Evolutionary conservation across 2,888 invertebrate genomes (phyloP).

Genomic region (Ormyrus nitidulus): DNA sequence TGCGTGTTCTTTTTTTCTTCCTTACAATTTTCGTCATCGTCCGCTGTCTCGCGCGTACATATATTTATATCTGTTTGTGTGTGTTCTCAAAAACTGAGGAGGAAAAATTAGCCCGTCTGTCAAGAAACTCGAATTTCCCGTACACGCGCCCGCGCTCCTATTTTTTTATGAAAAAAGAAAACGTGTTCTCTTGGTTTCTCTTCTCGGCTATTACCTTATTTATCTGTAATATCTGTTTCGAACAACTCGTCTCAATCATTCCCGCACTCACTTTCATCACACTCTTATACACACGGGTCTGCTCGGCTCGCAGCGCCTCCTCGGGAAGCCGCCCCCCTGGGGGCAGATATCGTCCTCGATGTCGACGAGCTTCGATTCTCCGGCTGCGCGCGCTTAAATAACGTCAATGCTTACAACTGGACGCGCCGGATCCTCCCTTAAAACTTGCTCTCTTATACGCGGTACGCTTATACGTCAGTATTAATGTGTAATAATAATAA

Average conservation of each 20-base stretch:
- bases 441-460: not conserved
- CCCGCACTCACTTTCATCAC: not conserved
- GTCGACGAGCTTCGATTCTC: not conserved
- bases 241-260: not conserved
- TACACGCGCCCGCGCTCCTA: constrained; percentile 49
- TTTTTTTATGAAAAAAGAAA: constrained; percentile 19
- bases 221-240: not conserved
- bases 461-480: constrained; percentile 54
- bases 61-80: too few species aligned
- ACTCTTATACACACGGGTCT: not conserved
- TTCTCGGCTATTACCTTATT: constrained; percentile 35
- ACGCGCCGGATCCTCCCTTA: not conserved
- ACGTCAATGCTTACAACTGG: not conserved
- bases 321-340: not conserved
- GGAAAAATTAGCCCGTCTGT: constrained; percentile 42
- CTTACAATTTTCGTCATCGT: not conserved
- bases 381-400: constrained; percentile 28
- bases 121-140: constrained; percentile 48
- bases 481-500: constrained; percentile 56
- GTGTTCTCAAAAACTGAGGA: not conserved
- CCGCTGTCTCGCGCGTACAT: too few species aligned
- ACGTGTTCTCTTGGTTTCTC: constrained; percentile 40
- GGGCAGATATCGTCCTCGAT: too few species aligned
- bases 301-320: not conserved
- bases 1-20: not conserved